Evolutionary conservation across 1,140 invertebrate species (phyloP), one percentile per base, ranked within the genome.

Genomic region (Philotrypesis tridentata): DNA sequence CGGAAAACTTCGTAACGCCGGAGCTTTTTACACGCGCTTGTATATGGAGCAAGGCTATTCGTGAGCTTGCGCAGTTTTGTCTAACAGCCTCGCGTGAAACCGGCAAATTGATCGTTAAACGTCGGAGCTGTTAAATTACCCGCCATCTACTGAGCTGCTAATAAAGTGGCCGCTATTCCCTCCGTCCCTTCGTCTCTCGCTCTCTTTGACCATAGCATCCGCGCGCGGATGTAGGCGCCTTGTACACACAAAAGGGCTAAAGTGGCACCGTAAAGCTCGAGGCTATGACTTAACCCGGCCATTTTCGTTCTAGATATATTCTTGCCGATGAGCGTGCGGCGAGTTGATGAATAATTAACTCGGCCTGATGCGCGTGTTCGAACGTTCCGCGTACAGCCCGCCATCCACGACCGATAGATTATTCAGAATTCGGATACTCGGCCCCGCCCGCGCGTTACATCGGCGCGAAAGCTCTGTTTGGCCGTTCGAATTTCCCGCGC

Each of bases 81-180:
- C 40, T 29, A 73, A 73, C 43, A 55, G 55, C 80, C 73, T 76
- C 79, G 82, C 85, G 87, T 82, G 84, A 87, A 87, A 87, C 87
- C 75, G 84, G 77, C 77, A 85, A 89, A 87, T 89, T 86, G 89
- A 89, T 90, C 88, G 88, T 89, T 89, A 88, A 89, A 87, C 85
- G 86, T 84, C 85, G 87, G 84, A 85, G 82, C 86, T 79, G 87
- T 87, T 89, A 87, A 89, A 89, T 89, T 89, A 88, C 89, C 81
- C 80, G 83, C 72, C 83, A 85, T 86, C 85, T 86, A 87, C 85
- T 89, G 79, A 82, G 82, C 55, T 82, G 73, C 82, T 89, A 87
- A 90, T 89, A 89, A 89, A 88, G 86, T 87, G 85, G 74, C 84
- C 84, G 82, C 85, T 78, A 74, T 55, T 70, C 79, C 48, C 55